Base-by-base conservation (phyloP, 2,888 invertebrate genomes). In the Cordylochernes scorpioides region DNA sequence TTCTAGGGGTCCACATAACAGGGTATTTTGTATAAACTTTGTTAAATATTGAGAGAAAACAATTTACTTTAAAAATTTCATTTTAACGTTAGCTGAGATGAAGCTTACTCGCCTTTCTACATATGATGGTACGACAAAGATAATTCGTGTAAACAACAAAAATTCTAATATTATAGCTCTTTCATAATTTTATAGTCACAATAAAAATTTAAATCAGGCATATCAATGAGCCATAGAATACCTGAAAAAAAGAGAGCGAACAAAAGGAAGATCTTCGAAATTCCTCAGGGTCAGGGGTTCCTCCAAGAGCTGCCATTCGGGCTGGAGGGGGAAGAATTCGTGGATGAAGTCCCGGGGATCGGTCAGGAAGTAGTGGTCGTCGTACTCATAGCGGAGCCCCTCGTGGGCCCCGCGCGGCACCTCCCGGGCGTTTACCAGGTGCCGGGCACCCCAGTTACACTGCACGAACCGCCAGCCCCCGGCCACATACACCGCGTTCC, bases 291-390 rank as follows among this genome's bases (percentile, higher is more conserved):
- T 72, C 40, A 97, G 78, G 15, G 88, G 80, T 29, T 73, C 71
- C 52, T 84, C 84, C 30, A 97, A 61, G 31, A 97, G 64, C 53
- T 97, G 97, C 94, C 94, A 97, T 49, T 91, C 86, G 18, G 77
- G 61, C 57, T 88, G 86, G 33, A 82, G 64, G 1, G 97, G 91
- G 64, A 78, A 91, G 61, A 97, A 97, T 59, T 97, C 94, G 59
- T 91, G 88, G 52, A 97, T 91, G 57, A 97, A 94, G 57, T 97
- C 91, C 30, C 91, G 75, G 0, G 94, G 84, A 58, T 97, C 94
- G 10, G 94, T 94, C 45, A 94, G 63, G 65, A 97, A 97, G 59
- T 97, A 97, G 56, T 97, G 94, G 54, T 97, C 97, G 51, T 97
- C 94, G 53, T 97, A 97, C 55, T 94, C 91, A 57, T 94, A 97